phyloP scores from a whole-genome alignment of 2,113 vertebrate species.

The Atlantisia rogersi region DNA sequence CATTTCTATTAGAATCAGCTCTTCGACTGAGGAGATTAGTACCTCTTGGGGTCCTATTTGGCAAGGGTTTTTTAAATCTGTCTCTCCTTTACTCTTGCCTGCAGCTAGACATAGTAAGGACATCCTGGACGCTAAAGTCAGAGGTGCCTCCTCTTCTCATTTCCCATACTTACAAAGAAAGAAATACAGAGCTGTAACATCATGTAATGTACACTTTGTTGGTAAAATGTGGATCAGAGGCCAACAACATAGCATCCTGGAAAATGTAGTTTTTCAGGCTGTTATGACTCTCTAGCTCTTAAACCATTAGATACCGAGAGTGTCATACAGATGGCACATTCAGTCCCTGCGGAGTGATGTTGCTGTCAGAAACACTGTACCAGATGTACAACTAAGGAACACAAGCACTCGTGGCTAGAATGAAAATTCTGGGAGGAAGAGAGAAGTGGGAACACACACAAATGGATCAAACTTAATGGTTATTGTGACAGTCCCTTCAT shows the following conservation, averaged over 20 bases:
- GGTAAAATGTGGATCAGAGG: conserved; percentile 18
- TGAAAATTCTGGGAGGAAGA: conserved; percentile 43
- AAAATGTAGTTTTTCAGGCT: conserved; percentile 34
- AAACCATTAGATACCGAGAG: conserved; percentile 46
- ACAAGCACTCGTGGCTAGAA: conserved; percentile 25
- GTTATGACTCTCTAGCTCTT: conserved; percentile 30
- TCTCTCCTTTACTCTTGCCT: neutral
- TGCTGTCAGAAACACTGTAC: conserved; percentile 61
- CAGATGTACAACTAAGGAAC: conserved; percentile 63
- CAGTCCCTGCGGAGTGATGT: conserved; percentile 45
- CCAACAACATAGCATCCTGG: neutral
- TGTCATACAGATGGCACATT: conserved; percentile 62
- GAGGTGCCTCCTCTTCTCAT: neutral
- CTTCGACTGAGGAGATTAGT: neutral
- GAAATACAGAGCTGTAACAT: neutral
- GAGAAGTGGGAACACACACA: neutral
- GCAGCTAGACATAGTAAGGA: neutral
- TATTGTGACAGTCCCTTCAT: conserved; percentile 23
- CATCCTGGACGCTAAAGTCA: neutral
- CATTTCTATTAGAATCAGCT: conserved; percentile 12
- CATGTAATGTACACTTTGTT: neutral
- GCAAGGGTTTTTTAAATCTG: neutral
- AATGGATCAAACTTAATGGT: conserved; percentile 33
- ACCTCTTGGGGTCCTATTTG: neutral
- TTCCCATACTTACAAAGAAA: neutral